Evolutionary conservation across 1,140 invertebrate species (phyloP).

Genomic region (Mylabris phalerata): DNA sequence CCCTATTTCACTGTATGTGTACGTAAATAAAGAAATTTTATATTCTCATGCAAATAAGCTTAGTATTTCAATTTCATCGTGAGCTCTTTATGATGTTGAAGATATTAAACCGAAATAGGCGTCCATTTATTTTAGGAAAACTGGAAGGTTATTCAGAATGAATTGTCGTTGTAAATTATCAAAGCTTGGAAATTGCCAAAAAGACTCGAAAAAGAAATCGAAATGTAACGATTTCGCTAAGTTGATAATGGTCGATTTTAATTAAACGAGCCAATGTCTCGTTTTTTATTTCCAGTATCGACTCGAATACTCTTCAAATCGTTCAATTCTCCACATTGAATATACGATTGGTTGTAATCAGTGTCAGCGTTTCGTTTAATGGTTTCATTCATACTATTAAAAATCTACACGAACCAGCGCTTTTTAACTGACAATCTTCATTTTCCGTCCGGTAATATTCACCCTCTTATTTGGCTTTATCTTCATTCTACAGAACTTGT

Average conservation of each 20-base stretch:
- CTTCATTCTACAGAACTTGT: conserved; percentile 1
- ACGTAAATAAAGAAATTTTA: conserved; percentile 13
- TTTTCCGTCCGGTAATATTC: not conserved
- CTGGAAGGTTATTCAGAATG: conserved; percentile 2
- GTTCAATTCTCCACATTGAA: not conserved
- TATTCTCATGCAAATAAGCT: conserved; percentile 16
- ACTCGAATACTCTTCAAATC: conserved; percentile 1
- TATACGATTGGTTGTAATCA: conserved; percentile 2
- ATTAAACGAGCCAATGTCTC: not conserved
- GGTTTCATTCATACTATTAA: conserved; percentile 9
- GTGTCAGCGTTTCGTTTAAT: conserved; percentile 10
- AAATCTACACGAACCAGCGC: conserved; percentile 8
- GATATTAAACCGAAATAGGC: conserved; percentile 9
- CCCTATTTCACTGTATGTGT: too few species aligned
- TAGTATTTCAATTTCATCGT: conserved; percentile 13
- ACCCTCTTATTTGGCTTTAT: not conserved
- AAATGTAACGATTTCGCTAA: too few species aligned
- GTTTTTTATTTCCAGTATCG: not conserved
- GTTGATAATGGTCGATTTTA: conserved; percentile 1
- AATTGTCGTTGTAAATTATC: conserved; percentile 13
- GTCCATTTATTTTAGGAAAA: conserved; percentile 11
- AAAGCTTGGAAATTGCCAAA: not conserved
- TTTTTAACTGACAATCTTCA: conserved; percentile 6
- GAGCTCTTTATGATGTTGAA: conserved; percentile 13
- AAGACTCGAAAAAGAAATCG: not conserved